A percentile compares a stretch with the other conserved stretches of the same genome.
phyloP scores from a whole-genome alignment of 2,113 vertebrate genomes.

The Brienomyrus brachyistius region DNA sequence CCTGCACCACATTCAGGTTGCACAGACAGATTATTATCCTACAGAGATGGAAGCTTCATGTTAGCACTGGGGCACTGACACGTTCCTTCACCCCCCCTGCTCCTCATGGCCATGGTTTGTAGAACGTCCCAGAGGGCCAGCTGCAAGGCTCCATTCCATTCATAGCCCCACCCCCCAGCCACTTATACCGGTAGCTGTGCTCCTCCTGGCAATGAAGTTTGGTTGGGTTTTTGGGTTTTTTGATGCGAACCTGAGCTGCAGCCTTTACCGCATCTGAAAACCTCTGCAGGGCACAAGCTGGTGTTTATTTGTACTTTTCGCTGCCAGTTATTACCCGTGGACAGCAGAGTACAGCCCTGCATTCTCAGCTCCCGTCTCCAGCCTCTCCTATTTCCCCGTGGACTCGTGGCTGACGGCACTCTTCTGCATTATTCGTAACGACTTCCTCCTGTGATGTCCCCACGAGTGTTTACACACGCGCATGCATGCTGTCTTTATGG shows the following conservation, averaged over 20 bases:
- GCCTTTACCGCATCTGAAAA: not conserved
- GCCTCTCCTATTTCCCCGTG: not conserved
- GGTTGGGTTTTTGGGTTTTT: not conserved
- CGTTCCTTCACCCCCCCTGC: not conserved
- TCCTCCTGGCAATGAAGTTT: not conserved
- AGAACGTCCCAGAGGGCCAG: not conserved
- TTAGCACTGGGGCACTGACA: not conserved
- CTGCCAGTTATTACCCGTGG: not conserved
- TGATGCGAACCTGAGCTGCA: not conserved
- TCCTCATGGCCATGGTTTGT: not conserved
- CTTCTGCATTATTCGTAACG: not conserved
- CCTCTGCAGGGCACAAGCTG: not conserved
- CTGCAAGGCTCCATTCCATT: not conserved
- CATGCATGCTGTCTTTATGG: not conserved
- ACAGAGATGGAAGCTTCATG: not conserved
- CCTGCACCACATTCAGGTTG: not conserved
- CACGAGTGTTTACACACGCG: not conserved
- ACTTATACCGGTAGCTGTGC: not conserved
- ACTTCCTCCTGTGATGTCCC: not conserved
- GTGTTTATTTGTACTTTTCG: not conserved
- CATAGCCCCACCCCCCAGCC: not conserved
- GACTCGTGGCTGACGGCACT: not conserved
- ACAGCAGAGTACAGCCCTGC: not conserved
- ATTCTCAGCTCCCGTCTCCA: not conserved
- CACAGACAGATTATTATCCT: not conserved